phyloP scores from a whole-genome alignment of 2,888 invertebrate species.

The Meliscaeva auricollis region DNA sequence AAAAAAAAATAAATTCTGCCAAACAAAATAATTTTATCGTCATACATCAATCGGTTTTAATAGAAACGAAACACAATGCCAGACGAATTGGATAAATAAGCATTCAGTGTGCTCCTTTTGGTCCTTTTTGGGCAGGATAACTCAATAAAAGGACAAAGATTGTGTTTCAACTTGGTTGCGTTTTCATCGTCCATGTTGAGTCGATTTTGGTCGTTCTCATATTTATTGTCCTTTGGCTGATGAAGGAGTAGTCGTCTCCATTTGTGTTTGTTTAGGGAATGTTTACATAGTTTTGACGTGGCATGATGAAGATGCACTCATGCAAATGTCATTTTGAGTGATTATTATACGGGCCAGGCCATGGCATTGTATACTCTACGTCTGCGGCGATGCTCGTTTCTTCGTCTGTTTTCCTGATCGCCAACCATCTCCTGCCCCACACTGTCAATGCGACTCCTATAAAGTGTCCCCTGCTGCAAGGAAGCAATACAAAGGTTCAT shows the following conservation, averaged over 20 bases:
- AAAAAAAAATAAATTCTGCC: conserved; percentile 8
- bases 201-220: conserved; percentile 12
- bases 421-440: not conserved
- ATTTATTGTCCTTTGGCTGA: not conserved
- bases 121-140: conserved; percentile 30
- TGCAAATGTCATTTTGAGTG: conserved; percentile 63
- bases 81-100: conserved; percentile 23
- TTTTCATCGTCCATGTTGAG: conserved; percentile 11
- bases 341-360: conserved; percentile 63
- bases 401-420: not conserved
- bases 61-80: conserved; percentile 52
- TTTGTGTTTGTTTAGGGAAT: conserved; percentile 32
- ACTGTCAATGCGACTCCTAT: not conserved
- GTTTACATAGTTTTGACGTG: conserved; percentile 37
- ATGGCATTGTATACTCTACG: conserved; percentile 46
- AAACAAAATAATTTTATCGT: conserved; percentile 50
- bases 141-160: conserved; percentile 58
- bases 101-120: not conserved
- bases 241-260: not conserved
- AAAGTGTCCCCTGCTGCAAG: not conserved
- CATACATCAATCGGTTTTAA: conserved; percentile 59
- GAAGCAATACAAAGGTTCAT: conserved; percentile 35
- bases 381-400: not conserved
- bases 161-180: conserved; percentile 56
- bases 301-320: conserved; percentile 47